Base-by-base conservation (phyloP, 2,888 invertebrate species). In the Cecidostiba fungosa region DNA sequence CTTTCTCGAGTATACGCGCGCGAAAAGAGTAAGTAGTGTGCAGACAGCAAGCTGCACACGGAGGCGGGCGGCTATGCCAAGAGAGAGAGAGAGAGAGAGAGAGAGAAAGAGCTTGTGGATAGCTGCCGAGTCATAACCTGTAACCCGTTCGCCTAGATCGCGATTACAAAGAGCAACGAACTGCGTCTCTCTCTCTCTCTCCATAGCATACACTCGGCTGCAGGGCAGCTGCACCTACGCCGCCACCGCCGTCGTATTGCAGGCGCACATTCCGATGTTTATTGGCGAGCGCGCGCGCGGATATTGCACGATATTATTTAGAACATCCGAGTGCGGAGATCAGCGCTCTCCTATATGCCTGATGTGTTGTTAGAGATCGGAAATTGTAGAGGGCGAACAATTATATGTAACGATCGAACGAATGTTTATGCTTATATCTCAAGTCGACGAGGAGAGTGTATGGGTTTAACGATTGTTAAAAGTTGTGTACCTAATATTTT, bases 131-230 rank as follows among this genome's bases (percentile, higher is more conserved):
- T 83, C 77, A 77, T 83, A 83, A 83, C 77, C 82, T 77, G 74
- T 74, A 82, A 76, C 66, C 82, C 74, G 66, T 76, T 47, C 76
- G 82, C 74, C 82, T 74, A 81, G 81, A 81, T 81, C 43, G 77
- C 77, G 69, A 77, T 82, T 77, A 69, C 77, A 69, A 26, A 70
- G 66, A 77, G 54, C 54, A 54, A 69, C 10, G 59, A 47, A 26
- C 39, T 59, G 54, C 70, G 36, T 70, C 70, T n/a, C n/a, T n/a
- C 62, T 10, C n/a, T 36, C 39, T 39, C 12, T 23, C 23, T 43
- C 39, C 50, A 36, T 16, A 47, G n/a, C 16, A 54, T 3, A 79
- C 16, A 54, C 39, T 16, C 14, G n/a, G 59, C 39, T 16, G 62
- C 23, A 4, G 32, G 26, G 70, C 59, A 36, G 47, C 78, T 47